Base-by-base conservation (phyloP, 2,888 invertebrate genomes). In the Eretmocerus hayati region DNA sequence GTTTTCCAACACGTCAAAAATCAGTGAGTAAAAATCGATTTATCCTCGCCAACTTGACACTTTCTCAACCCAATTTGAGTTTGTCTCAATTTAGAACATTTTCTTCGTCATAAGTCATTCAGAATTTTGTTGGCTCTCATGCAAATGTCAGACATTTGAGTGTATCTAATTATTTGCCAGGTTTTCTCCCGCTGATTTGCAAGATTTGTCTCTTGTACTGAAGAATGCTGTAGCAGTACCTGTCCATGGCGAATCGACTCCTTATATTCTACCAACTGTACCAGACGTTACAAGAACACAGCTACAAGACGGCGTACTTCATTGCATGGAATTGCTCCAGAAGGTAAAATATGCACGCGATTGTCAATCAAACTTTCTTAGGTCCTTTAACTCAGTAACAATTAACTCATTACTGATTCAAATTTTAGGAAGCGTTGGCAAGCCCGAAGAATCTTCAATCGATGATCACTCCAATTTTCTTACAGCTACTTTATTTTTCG, bases 1-100 rank as follows among this genome's bases (percentile, higher is more conserved):
- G 84, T 97, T 51, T 96, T 94, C 75, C 89, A 88, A 58, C 90
- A 92, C 63, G 88, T 94, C 61, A 81, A 84, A 64, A 74, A 79
- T 50, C 83, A 83, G 82, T 87, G 57, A 70, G 74, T 72, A 48
- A 67, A 62, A n/a, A 46, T n/a, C n/a, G n/a, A n/a, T n/a, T n/a
- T n/a, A n/a, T n/a, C n/a, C n/a, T n/a, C n/a, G n/a, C n/a, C n/a
- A n/a, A n/a, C n/a, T n/a, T n/a, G n/a, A n/a, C n/a, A n/a, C n/a
- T n/a, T n/a, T n/a, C n/a, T n/a, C n/a, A n/a, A n/a, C n/a, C n/a
- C n/a, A n/a, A n/a, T n/a, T n/a, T n/a, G n/a, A n/a, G n/a, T n/a
- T n/a, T n/a, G n/a, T n/a, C n/a, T n/a, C n/a, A n/a, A n/a, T n/a
- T n/a, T n/a, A n/a, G n/a, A n/a, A n/a, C n/a, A n/a, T n/a, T n/a